phyloP scores from a whole-genome alignment of 2,888 invertebrate species.

The Ryuthela nishihirai region DNA sequence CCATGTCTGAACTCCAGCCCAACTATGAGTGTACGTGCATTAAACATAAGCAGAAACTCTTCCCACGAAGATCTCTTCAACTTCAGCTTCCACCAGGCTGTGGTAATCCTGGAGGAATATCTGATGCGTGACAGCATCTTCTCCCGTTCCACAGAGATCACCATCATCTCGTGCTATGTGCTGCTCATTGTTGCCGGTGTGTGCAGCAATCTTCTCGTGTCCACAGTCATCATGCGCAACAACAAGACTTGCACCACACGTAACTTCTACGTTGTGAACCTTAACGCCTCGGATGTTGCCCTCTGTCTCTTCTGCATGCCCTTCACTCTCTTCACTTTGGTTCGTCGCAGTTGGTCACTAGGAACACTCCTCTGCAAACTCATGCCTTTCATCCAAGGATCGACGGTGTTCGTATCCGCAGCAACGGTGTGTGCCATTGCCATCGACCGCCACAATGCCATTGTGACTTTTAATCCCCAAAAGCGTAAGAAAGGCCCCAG shows the following conservation, averaged over 20 bases:
- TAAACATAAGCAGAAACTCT: background rate
- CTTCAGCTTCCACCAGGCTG: slow-evolving; percentile 4
- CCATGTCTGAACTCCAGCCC: too few relatives aligned
- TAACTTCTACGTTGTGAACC: slow-evolving; percentile 59
- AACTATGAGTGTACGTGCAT: background rate
- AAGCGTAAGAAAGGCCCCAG: background rate
- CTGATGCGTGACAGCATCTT: slow-evolving; percentile 17
- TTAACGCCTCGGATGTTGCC: slow-evolving; percentile 58
- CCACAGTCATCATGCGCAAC: slow-evolving; percentile 47
- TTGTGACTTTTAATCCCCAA: background rate
- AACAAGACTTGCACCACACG: background rate
- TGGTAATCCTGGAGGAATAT: slow-evolving; percentile 1
- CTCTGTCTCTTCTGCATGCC: slow-evolving; percentile 60
- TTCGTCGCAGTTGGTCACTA: slow-evolving; percentile 56
- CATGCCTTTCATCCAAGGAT: slow-evolving; percentile 58
- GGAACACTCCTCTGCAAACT: slow-evolving; percentile 59
- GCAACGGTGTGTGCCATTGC: slow-evolving; percentile 57
- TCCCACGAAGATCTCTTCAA: slow-evolving; percentile 1
- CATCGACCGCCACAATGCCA: slow-evolving; percentile 46
- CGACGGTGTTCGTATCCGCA: slow-evolving; percentile 57
- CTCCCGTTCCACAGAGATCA: slow-evolving; percentile 41
- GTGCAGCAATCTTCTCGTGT: slow-evolving; percentile 48
- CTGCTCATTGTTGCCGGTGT: slow-evolving; percentile 48
- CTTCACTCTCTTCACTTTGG: slow-evolving; percentile 56
- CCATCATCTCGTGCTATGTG: slow-evolving; percentile 47